Conservation (phyloP, 2,113 vertebrate species). For the Theristicus caerulescens region DNA sequence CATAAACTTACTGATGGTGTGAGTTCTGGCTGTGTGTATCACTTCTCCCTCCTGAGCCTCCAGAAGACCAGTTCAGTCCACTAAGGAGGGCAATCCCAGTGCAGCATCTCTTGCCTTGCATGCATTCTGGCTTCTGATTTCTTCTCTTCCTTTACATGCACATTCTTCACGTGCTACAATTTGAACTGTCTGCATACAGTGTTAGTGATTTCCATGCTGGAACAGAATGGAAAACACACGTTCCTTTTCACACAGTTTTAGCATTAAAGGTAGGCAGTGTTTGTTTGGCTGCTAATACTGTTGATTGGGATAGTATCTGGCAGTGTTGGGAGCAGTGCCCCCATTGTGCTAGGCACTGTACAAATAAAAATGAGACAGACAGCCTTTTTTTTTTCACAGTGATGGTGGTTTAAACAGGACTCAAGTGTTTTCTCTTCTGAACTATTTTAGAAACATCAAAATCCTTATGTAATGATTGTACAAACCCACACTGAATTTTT, state of each 20-base stretch:
- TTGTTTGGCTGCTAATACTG: not conserved
- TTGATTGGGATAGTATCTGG: not conserved
- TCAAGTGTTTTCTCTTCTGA: not conserved
- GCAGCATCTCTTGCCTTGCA: not conserved
- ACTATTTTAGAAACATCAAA: not conserved
- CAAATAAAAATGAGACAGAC: not conserved
- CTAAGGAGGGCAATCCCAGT: not conserved
- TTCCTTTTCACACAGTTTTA: not conserved
- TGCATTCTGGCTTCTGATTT: not conserved
- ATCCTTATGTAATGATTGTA: not conserved
- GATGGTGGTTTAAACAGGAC: not conserved
- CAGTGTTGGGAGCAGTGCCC: not conserved
- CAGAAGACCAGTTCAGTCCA: not conserved
- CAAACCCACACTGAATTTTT: not conserved
- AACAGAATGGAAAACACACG: not conserved
- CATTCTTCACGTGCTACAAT: accelerated
- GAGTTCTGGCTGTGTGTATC: not conserved
- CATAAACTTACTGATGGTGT: not conserved
- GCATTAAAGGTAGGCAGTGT: not conserved
- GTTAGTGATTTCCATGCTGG: not conserved
- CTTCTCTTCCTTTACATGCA: not conserved
- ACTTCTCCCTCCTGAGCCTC: not conserved
- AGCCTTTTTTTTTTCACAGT: not conserved
- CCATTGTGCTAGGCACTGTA: not conserved
- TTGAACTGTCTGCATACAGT: not conserved